Conservation (phyloP, 2,113 vertebrate genomes). For the Hypocryptadius cinnamomeus region DNA sequence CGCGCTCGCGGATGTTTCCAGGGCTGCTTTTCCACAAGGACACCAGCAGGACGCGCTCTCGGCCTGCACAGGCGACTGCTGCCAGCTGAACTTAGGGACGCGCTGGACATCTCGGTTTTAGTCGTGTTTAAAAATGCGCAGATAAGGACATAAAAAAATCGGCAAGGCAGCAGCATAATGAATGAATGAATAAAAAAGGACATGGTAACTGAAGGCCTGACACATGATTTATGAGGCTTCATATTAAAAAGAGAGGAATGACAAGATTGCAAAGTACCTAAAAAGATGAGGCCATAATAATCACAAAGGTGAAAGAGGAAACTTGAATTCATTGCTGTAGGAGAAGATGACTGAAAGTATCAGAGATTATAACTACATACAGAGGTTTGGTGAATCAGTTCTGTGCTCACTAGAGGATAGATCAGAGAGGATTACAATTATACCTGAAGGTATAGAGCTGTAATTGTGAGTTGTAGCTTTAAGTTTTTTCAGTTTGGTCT, state of each 20-base stretch:
- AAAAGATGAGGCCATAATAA: neutral
- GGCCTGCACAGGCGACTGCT: neutral
- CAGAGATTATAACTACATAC: neutral
- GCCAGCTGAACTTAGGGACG: neutral
- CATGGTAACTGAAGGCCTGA: neutral
- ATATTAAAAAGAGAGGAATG: neutral
- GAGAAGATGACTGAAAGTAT: neutral
- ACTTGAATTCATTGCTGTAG: neutral
- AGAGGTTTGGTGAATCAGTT: neutral
- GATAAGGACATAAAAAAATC: neutral
- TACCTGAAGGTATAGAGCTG: neutral
- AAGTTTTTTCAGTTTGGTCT: neutral
- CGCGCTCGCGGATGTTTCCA: neutral
- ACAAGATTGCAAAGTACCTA: neutral
- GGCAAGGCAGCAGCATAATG: neutral
- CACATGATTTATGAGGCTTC: neutral
- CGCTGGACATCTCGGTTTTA: neutral
- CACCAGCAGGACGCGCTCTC: conserved; percentile 40
- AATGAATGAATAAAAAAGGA: neutral
- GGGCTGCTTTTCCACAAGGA: neutral
- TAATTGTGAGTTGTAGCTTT: neutral
- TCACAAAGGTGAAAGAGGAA: neutral
- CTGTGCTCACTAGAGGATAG: neutral
- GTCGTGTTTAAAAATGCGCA: neutral
- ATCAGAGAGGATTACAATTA: neutral